Evolutionary conservation across 2,797 vertebrate genomes (phyloP).

Genomic region (Garrulus glandarius): DNA sequence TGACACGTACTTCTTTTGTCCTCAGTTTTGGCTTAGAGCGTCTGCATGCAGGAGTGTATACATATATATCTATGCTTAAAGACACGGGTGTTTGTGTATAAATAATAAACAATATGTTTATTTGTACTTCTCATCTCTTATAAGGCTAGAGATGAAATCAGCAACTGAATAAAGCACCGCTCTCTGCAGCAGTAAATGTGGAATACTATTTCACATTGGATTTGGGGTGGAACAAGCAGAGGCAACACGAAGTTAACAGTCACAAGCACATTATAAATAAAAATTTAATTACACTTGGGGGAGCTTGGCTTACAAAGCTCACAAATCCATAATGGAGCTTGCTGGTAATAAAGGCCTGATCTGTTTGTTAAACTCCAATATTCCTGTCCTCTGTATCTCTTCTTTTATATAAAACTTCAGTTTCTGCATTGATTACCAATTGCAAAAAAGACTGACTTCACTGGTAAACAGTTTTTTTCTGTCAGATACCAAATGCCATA

Average conservation of each 20-base stretch:
- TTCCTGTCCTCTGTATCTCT: constrained; percentile 42
- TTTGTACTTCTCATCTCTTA: constrained; percentile 59
- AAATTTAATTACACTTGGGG: constrained; percentile 78
- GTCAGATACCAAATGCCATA: constrained; percentile 15
- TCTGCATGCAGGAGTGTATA: neutral
- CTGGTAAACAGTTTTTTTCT: constrained; percentile 32
- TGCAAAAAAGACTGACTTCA: constrained; percentile 19
- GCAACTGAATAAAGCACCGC: neutral
- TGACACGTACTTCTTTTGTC: constrained; percentile 49
- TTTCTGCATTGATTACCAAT: constrained; percentile 49
- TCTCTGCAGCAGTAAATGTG: constrained; percentile 46
- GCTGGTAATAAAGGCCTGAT: constrained; percentile 72
- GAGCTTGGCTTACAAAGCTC: constrained; percentile 76
- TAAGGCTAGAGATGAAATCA: constrained; percentile 49
- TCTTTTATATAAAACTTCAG: constrained; percentile 62
- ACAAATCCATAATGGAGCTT: constrained; percentile 73
- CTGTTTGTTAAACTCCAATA: constrained; percentile 72
- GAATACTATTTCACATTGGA: constrained; percentile 50
- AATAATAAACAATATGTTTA: constrained; percentile 60
- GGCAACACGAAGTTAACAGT: constrained; percentile 72
- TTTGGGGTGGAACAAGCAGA: constrained; percentile 23
- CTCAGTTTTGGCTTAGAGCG: constrained; percentile 28
- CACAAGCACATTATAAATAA: constrained; percentile 78
- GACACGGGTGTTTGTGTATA: constrained; percentile 10
- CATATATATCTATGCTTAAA: constrained; percentile 19